Percentiles rank a stretch among this genome's conserved stretches.
These are phyloP conservation scores for Clepsis dumicolana DNA, from an alignment of 2,888 invertebrate species.

Conservation along the genomic window DNA sequence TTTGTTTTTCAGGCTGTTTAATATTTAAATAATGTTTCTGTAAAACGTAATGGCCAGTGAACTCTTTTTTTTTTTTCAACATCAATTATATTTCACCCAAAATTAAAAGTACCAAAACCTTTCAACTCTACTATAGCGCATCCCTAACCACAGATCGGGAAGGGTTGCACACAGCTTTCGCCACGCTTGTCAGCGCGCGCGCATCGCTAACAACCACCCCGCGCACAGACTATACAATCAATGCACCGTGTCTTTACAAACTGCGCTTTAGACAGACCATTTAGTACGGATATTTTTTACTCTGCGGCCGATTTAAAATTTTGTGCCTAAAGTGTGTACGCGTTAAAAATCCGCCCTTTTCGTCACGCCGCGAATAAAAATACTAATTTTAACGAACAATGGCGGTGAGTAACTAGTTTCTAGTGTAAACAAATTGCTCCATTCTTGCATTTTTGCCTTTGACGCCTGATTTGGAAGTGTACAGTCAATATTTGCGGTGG, in stretches of 20 bases:
- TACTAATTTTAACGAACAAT: slow-evolving; percentile 77
- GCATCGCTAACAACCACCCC: slow-evolving; percentile 41
- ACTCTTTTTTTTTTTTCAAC: no score
- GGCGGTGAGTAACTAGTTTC: slow-evolving; percentile 75
- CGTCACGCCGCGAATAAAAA: slow-evolving; percentile 66
- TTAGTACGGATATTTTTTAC: slow-evolving; percentile 41
- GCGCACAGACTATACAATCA: slow-evolving; percentile 50
- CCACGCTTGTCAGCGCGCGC: slow-evolving; percentile 67
- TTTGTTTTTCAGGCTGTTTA: no score
- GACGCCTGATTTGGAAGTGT: slow-evolving; percentile 32
- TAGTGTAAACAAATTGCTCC: slow-evolving; percentile 82
- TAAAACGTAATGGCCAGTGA: no score
- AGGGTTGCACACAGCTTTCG: slow-evolving; percentile 79
- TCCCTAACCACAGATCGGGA: slow-evolving; percentile 78
- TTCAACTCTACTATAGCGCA: slow-evolving; percentile 48
- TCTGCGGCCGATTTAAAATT: slow-evolving; percentile 50
- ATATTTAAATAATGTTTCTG: no score
- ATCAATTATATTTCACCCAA: no score
- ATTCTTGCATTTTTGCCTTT: slow-evolving; percentile 60
- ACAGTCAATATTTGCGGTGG: slow-evolving; percentile 34
- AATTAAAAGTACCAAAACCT: slow-evolving; percentile 55
- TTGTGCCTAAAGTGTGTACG: slow-evolving; percentile 44
- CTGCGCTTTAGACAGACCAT: slow-evolving; percentile 40
- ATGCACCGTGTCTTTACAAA: slow-evolving; percentile 19
- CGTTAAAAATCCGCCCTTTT: slow-evolving; percentile 59